These are phyloP conservation scores for Parnassius glacialis DNA, from an alignment of 2,888 invertebrate species.

Conservation along the genomic window DNA sequence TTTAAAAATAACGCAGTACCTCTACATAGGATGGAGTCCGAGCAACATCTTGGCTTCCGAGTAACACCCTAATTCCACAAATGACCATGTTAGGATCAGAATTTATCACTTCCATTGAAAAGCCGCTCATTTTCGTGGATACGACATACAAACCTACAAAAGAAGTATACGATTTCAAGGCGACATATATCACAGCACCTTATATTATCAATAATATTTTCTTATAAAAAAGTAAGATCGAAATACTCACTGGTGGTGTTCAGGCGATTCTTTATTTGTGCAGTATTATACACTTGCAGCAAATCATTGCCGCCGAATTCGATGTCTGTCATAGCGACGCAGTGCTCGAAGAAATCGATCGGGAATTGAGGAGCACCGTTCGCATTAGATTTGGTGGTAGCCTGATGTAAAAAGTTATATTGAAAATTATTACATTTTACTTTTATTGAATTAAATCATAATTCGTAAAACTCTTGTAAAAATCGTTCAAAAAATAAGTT, in stretches of 20 bases:
- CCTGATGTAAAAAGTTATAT: constrained; percentile 37
- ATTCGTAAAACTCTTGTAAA: too few relatives aligned
- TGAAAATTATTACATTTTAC: not conserved
- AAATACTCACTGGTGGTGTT: constrained; percentile 81
- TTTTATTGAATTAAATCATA: too few relatives aligned
- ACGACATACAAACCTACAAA: constrained; percentile 92
- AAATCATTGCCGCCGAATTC: constrained; percentile 98
- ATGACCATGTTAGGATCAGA: constrained; percentile 94
- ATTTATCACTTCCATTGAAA: constrained; percentile 92
- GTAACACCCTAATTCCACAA: constrained; percentile 91
- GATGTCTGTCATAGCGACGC: constrained; percentile 93
- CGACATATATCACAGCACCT: not conserved
- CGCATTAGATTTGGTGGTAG: constrained; percentile 64
- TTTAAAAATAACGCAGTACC: constrained; percentile 48
- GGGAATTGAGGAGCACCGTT: constrained; percentile 90
- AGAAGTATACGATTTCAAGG: constrained; percentile 1
- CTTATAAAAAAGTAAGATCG: not conserved
- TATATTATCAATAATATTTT: too few relatives aligned
- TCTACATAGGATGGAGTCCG: constrained; percentile 89
- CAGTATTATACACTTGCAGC: constrained; percentile 95
- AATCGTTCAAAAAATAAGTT: too few relatives aligned
- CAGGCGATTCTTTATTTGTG: constrained; percentile 94
- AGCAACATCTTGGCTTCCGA: constrained; percentile 91
- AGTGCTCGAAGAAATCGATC: constrained; percentile 98
- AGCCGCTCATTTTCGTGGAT: constrained; percentile 94